Conservation (phyloP, 23 tunicate species). For the Clavelina lepadiformis region DNA sequence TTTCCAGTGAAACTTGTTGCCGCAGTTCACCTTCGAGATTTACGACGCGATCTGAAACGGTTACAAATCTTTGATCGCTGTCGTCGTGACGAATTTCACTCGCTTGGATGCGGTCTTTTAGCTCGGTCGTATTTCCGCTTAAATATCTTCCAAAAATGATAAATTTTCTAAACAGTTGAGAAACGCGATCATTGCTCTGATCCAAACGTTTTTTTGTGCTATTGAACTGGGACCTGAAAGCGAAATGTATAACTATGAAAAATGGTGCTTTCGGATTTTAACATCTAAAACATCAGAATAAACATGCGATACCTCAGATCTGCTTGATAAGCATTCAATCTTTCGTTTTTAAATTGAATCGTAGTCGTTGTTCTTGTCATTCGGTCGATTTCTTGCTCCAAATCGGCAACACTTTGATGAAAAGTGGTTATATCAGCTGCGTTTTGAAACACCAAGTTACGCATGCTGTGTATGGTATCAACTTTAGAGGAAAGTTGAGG, state of each 20-base stretch:
- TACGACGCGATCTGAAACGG: background rate
- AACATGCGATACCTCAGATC: constrained; percentile 26
- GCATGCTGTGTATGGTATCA: constrained; percentile 23
- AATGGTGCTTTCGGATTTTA: too few species aligned
- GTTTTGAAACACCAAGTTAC: constrained; percentile 45
- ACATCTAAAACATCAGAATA: too few species aligned
- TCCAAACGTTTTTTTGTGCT: constrained; percentile 7
- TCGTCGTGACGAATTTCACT: constrained; percentile 2
- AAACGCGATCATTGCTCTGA: constrained; percentile 8
- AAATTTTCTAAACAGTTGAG: background rate
- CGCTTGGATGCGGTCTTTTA: constrained; percentile 3
- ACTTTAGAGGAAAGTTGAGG: constrained; percentile 29
- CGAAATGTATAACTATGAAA: too few species aligned
- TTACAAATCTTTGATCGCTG: background rate
- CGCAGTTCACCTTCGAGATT: constrained; percentile 26
- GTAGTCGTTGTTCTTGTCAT: background rate
- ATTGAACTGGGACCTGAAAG: constrained; percentile 12
- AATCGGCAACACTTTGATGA: constrained; percentile 21
- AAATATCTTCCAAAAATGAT: constrained; percentile 9
- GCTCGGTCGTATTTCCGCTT: constrained; percentile 27
- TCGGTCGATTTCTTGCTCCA: constrained; percentile 20
- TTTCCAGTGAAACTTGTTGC: constrained; percentile 15
- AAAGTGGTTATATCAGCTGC: constrained; percentile 38
- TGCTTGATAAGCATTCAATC: constrained; percentile 42
- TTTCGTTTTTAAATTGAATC: constrained; percentile 19